Base-by-base conservation (phyloP, 2,888 invertebrate genomes). In the Mantis religiosa region DNA sequence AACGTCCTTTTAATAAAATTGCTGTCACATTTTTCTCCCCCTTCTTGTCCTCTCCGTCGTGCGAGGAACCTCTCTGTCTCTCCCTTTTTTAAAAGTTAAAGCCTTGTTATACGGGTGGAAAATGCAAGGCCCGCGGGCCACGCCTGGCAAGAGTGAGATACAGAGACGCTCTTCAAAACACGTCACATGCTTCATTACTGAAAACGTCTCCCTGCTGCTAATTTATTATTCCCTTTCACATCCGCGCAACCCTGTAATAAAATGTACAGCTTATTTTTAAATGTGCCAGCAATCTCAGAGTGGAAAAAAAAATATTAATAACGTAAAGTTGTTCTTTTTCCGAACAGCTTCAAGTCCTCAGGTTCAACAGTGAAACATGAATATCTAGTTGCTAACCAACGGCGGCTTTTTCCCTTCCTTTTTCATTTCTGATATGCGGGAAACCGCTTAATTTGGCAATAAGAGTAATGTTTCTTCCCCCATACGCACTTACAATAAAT, bases 1-100 rank as follows among this genome's bases (percentile, higher is more conserved):
- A 87, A 87, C 82, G 87, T 87, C 87, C 87, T 82, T 87, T 87
- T 87, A 87, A 87, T 87, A 87, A 87, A 87, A 87, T 87, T 87
- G 87, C 87, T 87, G 87, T 87, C 87, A 87, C 87, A 87, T 87
- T 87, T 87, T 87, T 87, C 27, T 27, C 20, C 82, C 71, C 87
- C 30, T 28, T 47, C 85, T 82, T 41, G 30, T 34, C 87, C 41
- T 41, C 82, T 81, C 82, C 87, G 81, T 82, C 87, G 27, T 28
- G 87, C 82, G 82, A 87, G 54, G 54, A 71, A 71, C 82, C 41
- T 41, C 82, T 81, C 82, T 82, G 81, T 82, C 87, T 15, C 25
- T 81, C 82, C 34, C 81, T 82, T 87, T 86, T 86, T 86, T 84
- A 84, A 87, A 87, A 87, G 34, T 82, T 81, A 82, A 82, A 87